phyloP scores from a whole-genome alignment of 64 coral and sea anemone species.

The Anthopleura sola region DNA sequence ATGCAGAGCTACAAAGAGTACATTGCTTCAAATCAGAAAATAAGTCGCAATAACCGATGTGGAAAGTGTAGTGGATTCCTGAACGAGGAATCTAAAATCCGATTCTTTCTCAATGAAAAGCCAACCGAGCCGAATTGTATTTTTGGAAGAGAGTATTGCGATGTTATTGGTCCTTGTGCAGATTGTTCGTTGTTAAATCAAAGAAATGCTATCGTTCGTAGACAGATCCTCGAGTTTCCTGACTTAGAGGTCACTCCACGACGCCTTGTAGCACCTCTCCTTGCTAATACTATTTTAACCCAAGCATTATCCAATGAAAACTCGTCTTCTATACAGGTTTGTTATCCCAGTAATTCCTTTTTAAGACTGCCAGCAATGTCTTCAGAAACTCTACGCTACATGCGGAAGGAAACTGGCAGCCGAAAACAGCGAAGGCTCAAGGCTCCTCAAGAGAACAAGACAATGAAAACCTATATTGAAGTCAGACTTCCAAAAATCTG shows the following conservation, averaged over 20 bases:
- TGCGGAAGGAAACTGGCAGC: slow-evolving; percentile 70
- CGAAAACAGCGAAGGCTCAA: slow-evolving; percentile 48
- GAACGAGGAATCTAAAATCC: slow-evolving; percentile 23
- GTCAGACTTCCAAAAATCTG: slow-evolving; percentile 87
- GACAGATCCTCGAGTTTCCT: slow-evolving; percentile 70
- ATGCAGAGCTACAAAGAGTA: neutral
- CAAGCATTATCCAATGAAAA: neutral
- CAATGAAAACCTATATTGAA: slow-evolving; percentile 75
- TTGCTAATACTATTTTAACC: slow-evolving; percentile 51
- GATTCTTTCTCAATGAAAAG: neutral
- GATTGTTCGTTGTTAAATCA: slow-evolving; percentile 55
- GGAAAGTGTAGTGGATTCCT: slow-evolving; percentile 59
- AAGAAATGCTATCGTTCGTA: slow-evolving; percentile 62
- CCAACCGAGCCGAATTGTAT: slow-evolving; percentile 16
- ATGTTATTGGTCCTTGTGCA: slow-evolving; percentile 75
- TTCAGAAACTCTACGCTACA: slow-evolving; percentile 63
- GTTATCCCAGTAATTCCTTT: slow-evolving; percentile 27
- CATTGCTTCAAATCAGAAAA: slow-evolving; percentile 10
- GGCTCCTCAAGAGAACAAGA: slow-evolving; percentile 22
- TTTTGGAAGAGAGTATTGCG: slow-evolving; percentile 71
- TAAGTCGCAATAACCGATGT: slow-evolving; percentile 29
- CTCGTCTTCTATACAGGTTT: slow-evolving; percentile 14
- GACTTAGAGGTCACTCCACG: slow-evolving; percentile 74
- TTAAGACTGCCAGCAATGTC: slow-evolving; percentile 55
- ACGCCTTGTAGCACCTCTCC: slow-evolving; percentile 62